Base-by-base conservation (phyloP, 2,888 invertebrate genomes). In the Hofmannophila pseudospretella region DNA sequence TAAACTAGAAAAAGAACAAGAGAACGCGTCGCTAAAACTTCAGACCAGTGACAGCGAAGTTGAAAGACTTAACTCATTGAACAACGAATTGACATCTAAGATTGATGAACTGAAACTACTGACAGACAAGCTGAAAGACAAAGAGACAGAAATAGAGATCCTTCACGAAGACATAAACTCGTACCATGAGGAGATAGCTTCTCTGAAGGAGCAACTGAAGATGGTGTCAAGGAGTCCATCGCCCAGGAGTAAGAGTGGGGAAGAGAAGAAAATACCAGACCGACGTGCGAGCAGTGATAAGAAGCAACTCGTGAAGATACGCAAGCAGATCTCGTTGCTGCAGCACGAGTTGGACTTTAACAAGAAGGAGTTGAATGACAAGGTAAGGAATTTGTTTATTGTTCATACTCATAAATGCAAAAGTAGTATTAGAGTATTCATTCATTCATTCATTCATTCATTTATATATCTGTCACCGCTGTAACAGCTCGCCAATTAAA, bases 191-290 rank as follows among this genome's bases (percentile, higher is more conserved):
- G 88, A 89, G 46, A 78, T 89, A 37, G 75, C 76, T 4, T 61
- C 70, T 1, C 49, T 89, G 5, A 87, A 88, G 39, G 76, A 81
- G 14, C 81, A 88, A 41, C 36, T 88, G 5, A 73, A 87, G 54
- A 76, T 88, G 75, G 82, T 68, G 1, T 84, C 86, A 0, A 51
- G 85, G 1, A 87, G 88, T 37, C 89, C 91, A 9, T 91, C 92
- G 56, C 89, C 88, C 8, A 88, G 89, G 37, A 88, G 81, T 35
- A 89, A 89, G 47, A 82, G 72, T 4, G n/a, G 88, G 8, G 90
- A 90, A 14, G 79, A 84, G 3, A 88, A 85, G 49, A 85, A 76
- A 1, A 84, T 88, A 7, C 38, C 58, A 1, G 75, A 75, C 43
- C 52, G 78, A 46, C 89, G 88, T 38, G 88, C 90, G 30, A 85